Base-by-base conservation (phyloP, 2,113 vertebrate genomes). In the Coregonus clupeaformis region DNA sequence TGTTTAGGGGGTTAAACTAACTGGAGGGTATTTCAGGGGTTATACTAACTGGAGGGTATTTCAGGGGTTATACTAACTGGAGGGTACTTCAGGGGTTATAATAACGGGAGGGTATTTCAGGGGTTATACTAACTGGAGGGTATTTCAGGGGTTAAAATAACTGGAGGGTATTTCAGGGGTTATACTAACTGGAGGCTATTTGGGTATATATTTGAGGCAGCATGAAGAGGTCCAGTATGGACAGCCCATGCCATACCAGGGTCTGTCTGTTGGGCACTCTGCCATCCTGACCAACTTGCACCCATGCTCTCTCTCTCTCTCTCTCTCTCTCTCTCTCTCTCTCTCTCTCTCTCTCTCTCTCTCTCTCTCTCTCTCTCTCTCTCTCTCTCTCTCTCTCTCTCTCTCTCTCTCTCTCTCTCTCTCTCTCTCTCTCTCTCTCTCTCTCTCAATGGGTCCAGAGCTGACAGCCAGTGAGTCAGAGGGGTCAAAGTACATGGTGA, bases 231-330 rank as follows among this genome's bases (percentile, higher is more conserved):
- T 89, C 86, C 84, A 80, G 79, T 75, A 80, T 76, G 86, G 85
- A 91, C 90, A 93, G 91, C 89, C 90, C 90, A 90, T 76, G 86
- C 83, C 87, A 89, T 87, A 89, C 84, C 78, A 90, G 87, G 86
- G 89, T 83, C 84, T 81, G 81, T 91, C 88, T 89, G 87, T 86
- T 92, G 88, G 80, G 86, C 88, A 88, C 87, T 88, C 81, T 88
- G 88, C 88, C 90, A 90, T 84, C 83, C 81, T 73, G 86, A 75
- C 81, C 82, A 47, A 86, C 74, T 13, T 30, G 81, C 76, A 81
- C 55, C 42, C 30, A 13, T 59, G 1, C 71, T 16, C 36, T n/a
- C 82, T 59, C 78, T 85, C 82, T 88, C 85, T 87, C 86, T 90
- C 59, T 30, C 87, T 84, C 86, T 85, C 79, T 82, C 88, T 81